Percentiles rank a stretch among this genome's conserved stretches.
Conservation (phyloP, 2,797 vertebrate genomes). For the Potorous gilbertii region DNA sequence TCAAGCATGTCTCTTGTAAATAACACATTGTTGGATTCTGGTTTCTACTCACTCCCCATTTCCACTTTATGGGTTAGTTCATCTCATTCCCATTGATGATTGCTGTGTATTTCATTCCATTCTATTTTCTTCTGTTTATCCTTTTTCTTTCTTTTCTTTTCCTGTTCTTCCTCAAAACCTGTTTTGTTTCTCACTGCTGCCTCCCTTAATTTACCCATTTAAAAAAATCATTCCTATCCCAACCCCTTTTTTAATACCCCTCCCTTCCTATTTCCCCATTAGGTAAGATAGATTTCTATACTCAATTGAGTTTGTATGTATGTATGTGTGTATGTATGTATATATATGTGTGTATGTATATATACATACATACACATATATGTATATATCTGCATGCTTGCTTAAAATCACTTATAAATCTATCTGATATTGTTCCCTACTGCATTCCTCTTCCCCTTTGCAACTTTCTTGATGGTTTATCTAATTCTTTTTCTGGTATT, state of each 20-base stretch:
- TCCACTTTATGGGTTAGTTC: neutral
- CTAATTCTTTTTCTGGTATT: neutral
- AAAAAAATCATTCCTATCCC: too few species aligned
- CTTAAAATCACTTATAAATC: too few species aligned
- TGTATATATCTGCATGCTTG: neutral
- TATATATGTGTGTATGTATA: too few species aligned
- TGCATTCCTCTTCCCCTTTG: neutral
- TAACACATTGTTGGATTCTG: neutral
- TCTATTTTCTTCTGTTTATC: neutral
- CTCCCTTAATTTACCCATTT: neutral
- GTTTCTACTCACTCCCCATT: neutral
- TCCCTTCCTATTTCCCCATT: neutral
- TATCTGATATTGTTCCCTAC: too few species aligned
- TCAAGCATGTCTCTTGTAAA: neutral
- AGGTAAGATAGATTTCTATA: neutral
- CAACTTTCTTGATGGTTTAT: neutral
- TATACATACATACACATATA: neutral
- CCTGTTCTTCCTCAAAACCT: neutral
- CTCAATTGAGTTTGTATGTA: neutral
- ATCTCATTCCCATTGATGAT: neutral
- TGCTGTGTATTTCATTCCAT: neutral
- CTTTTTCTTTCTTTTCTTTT: too few species aligned
- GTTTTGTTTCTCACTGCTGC: neutral
- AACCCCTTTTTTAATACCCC: neutral
- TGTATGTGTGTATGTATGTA: too few species aligned